Evolutionary conservation across 1,140 invertebrate species (phyloP), one percentile per base, ranked within the genome.

Genomic region (Panonychus citri): DNA sequence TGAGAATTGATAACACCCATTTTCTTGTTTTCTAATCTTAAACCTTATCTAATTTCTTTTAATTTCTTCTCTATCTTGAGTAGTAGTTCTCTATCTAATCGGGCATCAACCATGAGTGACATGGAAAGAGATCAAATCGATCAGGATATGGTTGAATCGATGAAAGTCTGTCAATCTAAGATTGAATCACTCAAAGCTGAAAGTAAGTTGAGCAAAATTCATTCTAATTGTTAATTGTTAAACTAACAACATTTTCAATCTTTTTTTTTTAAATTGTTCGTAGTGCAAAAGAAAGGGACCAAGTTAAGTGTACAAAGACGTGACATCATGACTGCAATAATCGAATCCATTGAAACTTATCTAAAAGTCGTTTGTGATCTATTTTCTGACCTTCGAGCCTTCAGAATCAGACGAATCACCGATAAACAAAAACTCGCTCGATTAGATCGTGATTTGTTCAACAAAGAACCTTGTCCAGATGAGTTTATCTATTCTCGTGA

Each of bases 111-210:
- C 8, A 85, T 93, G 80, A 78, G 77, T 0, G 85, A 93, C 62
- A 66, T 71, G 2, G 83, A 93, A 62, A 73, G 85, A 34, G 84
- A 84, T 65, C 75, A 85, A 65, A 83, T 94, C 61, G 89, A 95
- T 66, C 69, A 71, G 3, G 80, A 81, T 39, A 82, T 85, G 1
- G 81, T 89, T 66, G 77, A 78, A 54, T 86, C 90, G 57, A 83
- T 93, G 42, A 80, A 78, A 60, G 78, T 74, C 3, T 90, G 85
- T 69, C 81, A 78, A 4, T 77, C 81, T 61, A 69, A 82, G 24
- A 75, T 90, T 30, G 76, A 76, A 65, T 79, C 81, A 27, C 78
- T 87, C 53, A 80, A 79, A 67, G 71, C 74, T 55, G 80, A 82
- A 65, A 66, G 69, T 70, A 59, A 53, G 54, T n/a, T n/a, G n/a